These are phyloP conservation scores for Microtus oregoni DNA, from an alignment of 2,113 vertebrate species.

Conservation along the genomic window DNA sequence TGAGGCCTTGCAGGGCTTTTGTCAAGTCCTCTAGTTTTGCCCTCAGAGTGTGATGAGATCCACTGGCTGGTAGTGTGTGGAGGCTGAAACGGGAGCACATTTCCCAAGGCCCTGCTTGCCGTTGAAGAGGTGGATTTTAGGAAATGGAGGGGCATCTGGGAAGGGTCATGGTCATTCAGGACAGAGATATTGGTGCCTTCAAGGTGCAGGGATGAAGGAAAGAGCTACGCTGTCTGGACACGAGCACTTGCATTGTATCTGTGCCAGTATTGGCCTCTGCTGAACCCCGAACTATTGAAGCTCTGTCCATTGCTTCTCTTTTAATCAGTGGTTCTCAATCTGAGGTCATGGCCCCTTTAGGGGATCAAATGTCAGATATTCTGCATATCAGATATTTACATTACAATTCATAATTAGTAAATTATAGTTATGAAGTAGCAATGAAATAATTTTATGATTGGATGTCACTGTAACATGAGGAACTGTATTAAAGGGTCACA, in stretches of 20 bases:
- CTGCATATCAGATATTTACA: background rate
- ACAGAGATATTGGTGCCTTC: background rate
- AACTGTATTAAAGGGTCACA: background rate
- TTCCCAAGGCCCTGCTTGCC: background rate
- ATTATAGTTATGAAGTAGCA: background rate
- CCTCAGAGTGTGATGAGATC: background rate
- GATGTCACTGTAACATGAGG: background rate
- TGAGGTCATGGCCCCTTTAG: background rate
- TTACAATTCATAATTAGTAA: background rate
- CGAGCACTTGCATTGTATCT: background rate
- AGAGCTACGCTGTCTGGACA: background rate
- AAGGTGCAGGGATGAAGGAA: fast-evolving
- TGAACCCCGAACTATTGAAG: background rate
- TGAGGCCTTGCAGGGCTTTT: background rate
- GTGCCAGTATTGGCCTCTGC: background rate
- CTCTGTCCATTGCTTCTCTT: background rate
- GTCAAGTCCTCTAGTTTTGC: background rate
- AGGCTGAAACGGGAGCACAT: background rate
- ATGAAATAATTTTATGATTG: background rate
- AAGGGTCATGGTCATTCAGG: background rate
- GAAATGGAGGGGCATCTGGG: background rate
- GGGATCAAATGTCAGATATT: background rate
- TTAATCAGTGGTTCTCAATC: background rate
- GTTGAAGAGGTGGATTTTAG: background rate
- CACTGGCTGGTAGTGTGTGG: background rate